Conservation (phyloP, 37 sponge, comb jelly and placozoan species). For the Dysidea cf. avara region DNA sequence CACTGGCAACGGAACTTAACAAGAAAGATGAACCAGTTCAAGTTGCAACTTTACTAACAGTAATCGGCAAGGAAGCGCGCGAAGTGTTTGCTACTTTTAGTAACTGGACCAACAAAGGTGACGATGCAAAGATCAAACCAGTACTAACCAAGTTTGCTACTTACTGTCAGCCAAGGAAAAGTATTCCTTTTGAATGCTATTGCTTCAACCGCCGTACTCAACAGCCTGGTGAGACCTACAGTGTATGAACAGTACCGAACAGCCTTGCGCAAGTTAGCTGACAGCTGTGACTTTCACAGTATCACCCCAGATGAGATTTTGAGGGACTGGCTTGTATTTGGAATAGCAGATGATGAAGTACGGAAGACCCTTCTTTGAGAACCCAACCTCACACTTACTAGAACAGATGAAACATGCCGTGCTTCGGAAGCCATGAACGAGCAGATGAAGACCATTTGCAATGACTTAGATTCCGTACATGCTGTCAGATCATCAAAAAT, state of each 20-base stretch:
- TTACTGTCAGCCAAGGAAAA: too few relatives aligned
- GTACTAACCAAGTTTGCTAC: too few relatives aligned
- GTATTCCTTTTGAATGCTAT: too few relatives aligned
- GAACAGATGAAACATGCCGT: too few relatives aligned
- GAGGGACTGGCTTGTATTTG: too few relatives aligned
- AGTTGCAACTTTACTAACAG: slow-evolving; percentile 33
- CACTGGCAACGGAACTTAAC: slow-evolving; percentile 30
- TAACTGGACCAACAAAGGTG: too few relatives aligned
- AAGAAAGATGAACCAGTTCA: slow-evolving; percentile 14
- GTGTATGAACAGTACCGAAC: slow-evolving; percentile 44
- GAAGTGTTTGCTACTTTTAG: slow-evolving; percentile 33
- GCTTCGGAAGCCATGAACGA: not conserved
- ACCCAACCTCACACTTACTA: too few relatives aligned
- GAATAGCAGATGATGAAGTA: too few relatives aligned
- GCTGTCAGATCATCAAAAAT: too few relatives aligned
- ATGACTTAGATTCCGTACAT: not conserved
- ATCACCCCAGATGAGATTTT: too few relatives aligned
- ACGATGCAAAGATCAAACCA: too few relatives aligned
- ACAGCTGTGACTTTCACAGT: slow-evolving; percentile 19
- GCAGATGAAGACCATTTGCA: not conserved
- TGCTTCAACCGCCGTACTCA: slow-evolving; percentile 33
- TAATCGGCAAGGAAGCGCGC: slow-evolving; percentile 39
- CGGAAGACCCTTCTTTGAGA: too few relatives aligned
- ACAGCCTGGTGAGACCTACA: slow-evolving; percentile 28
- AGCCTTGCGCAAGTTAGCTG: slow-evolving; percentile 14